These are phyloP conservation scores for Chelon auratus DNA, from an alignment of 2,797 vertebrate genomes.

Conservation along the genomic window DNA sequence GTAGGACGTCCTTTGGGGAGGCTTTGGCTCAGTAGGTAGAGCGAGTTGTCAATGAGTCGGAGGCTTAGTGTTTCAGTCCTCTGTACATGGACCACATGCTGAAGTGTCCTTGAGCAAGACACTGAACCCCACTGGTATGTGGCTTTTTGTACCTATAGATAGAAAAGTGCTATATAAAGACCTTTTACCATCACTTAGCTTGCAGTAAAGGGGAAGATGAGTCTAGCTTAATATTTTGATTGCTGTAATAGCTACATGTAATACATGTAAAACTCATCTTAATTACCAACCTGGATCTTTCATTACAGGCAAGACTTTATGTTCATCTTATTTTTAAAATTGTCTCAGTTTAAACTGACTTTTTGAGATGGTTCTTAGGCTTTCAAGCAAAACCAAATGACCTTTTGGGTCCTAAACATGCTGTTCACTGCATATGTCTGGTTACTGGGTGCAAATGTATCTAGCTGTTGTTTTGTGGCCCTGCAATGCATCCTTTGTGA, in stretches of 20 bases:
- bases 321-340: neutral
- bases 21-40: too few species aligned
- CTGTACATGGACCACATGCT: too few species aligned
- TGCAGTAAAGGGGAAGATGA: neutral
- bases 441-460: slow-evolving; percentile 71
- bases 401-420: slow-evolving; percentile 31
- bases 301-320: neutral
- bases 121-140: too few species aligned
- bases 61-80: too few species aligned
- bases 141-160: too few species aligned
- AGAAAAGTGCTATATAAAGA: too few species aligned
- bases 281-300: too few species aligned
- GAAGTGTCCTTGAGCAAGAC: too few species aligned
- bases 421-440: slow-evolving; percentile 69
- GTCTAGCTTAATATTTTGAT: neutral
- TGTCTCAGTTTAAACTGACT: neutral
- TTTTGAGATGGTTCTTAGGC: slow-evolving; percentile 3
- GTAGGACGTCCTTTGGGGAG: too few species aligned
- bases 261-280: neutral
- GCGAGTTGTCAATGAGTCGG: too few species aligned
- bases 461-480: slow-evolving; percentile 71
- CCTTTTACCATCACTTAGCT: neutral
- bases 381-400: slow-evolving; percentile 37
- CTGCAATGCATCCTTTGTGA: slow-evolving; percentile 71
- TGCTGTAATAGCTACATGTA: too few species aligned